phyloP scores from a whole-genome alignment of 2,113 vertebrate genomes.

The Struthio camelus region DNA sequence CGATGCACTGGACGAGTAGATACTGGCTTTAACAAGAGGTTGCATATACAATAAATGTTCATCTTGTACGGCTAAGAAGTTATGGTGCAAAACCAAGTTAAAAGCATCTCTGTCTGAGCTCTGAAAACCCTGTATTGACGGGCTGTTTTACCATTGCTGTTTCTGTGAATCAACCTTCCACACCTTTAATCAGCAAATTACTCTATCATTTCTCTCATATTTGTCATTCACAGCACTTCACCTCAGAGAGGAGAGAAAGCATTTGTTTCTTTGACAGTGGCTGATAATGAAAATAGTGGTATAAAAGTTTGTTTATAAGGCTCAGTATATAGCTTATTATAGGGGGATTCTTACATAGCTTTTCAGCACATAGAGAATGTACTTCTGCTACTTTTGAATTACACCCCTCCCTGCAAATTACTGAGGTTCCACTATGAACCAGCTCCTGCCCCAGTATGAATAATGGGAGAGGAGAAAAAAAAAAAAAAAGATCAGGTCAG shows the following conservation, averaged over 20 bases:
- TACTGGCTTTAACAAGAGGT: not conserved
- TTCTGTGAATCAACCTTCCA: slow-evolving; percentile 32
- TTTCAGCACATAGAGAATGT: not conserved
- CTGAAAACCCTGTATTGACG: not conserved
- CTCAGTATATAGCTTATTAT: not conserved
- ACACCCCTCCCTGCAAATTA: not conserved
- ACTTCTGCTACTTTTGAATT: not conserved
- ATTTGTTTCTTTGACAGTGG: slow-evolving; percentile 7
- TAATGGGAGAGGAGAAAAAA: not conserved
- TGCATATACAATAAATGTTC: not conserved
- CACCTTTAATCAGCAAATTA: slow-evolving; percentile 46
- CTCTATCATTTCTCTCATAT: slow-evolving; percentile 11
- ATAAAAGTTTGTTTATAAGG: not conserved
- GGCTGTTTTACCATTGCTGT: not conserved
- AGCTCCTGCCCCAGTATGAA: no score
- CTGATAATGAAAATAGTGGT: slow-evolving; percentile 14
- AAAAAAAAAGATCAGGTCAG: not conserved
- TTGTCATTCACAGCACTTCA: slow-evolving; percentile 29
- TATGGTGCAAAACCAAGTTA: not conserved
- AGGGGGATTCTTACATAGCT: not conserved
- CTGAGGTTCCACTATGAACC: not conserved
- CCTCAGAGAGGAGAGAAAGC: not conserved
- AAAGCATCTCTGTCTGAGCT: not conserved
- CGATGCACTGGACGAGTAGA: not conserved
- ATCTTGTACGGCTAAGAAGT: not conserved